Conservation (phyloP, 2,888 invertebrate genomes). For the Microctonus hyperodae region DNA sequence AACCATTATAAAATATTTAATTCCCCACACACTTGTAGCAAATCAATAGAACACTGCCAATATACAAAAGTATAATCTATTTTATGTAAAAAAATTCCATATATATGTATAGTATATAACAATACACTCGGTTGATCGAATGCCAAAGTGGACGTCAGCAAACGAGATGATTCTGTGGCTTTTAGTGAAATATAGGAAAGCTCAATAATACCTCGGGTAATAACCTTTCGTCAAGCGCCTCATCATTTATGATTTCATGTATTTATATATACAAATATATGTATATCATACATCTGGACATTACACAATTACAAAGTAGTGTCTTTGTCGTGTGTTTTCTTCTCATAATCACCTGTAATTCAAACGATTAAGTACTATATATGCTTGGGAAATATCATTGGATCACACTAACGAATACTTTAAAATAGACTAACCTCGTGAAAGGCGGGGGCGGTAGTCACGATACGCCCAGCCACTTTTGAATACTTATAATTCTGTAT, state of each 20-base stretch:
- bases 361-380: neutral
- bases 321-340: neutral
- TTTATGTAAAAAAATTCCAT: neutral
- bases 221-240: slow-evolving; percentile 4
- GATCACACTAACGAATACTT: slow-evolving; percentile 19
- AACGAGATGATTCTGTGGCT: neutral
- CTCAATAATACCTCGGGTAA: slow-evolving; percentile 16
- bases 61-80: no score
- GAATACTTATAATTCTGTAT: slow-evolving; percentile 20
- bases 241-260: neutral
- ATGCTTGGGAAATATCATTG: neutral
- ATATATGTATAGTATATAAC: neutral
- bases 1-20: neutral
- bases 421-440: slow-evolving; percentile 45
- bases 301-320: neutral
- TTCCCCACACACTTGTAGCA: neutral
- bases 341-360: neutral
- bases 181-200: slow-evolving; percentile 1
- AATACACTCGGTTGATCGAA: slow-evolving; percentile 34
- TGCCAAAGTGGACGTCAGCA: slow-evolving; percentile 35
- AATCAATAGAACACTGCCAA: no score
- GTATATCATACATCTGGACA: neutral
- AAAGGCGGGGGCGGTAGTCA: slow-evolving; percentile 42
- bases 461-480: slow-evolving; percentile 40
- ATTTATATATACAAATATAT: neutral